Base-by-base conservation (phyloP, 2,113 vertebrate species). In the Poecilia latipinna region DNA sequence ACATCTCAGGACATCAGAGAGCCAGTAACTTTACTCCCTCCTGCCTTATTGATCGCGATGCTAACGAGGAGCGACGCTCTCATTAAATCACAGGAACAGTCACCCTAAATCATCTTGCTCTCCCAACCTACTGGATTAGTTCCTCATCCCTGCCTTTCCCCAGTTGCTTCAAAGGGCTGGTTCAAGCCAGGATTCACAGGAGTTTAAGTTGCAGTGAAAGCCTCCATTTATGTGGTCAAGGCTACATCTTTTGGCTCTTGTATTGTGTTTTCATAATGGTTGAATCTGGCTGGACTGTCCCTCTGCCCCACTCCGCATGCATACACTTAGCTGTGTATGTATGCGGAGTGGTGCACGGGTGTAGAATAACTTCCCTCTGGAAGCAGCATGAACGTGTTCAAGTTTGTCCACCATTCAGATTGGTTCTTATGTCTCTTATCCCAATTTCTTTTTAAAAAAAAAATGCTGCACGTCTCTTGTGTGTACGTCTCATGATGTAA, bases 181-280 rank as follows among this genome's bases (percentile, higher is more conserved):
- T 32, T 61, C 15, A 51, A 78, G 62, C 26, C 37, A 72, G 29
- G 57, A 29, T 89, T 70, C 78, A 66, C 74, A 71, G 75, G 51
- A 66, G 48, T 79, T 69, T 68, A 24, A 75, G 57, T 79, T 78
- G 39, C 74, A 77, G 51, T 57, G 63, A 87, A 84, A 54, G 80
- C 70, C 48, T 77, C 70, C 72, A 12, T 84, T 87, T 77, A 86
- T 79, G 80, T 82, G 77, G 70, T 84, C 68, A 80, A 62, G 78
- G 64, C 79, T 77, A 79, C 33, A 81, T 85, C 85, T 88, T 78
- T 69, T 75, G 85, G 85, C 79, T 82, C 66, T 24, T 37, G 54
- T 82, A 73, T 90, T 86, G 78, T 84, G 84, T 85, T 86, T 91
- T 87, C 57, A 77, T 86, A 85, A 86, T 72, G 61, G 84, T 81